Base-by-base conservation (phyloP, 1,140 invertebrate genomes). In the Cyrtorhinus lividipennis region DNA sequence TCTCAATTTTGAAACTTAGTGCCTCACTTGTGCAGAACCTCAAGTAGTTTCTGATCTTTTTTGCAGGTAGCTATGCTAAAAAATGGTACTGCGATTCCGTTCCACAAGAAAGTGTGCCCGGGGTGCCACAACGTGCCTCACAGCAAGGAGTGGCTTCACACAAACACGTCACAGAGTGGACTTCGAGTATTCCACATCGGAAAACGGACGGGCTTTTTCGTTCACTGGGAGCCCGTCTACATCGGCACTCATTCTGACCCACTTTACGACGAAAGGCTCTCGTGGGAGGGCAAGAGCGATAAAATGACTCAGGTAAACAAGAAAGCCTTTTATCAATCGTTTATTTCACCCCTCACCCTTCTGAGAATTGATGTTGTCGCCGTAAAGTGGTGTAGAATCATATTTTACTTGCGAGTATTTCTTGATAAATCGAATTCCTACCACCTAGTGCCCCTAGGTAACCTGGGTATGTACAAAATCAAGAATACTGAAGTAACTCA, bases 171-270 rank as follows among this genome's bases (percentile, higher is more conserved):
- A 26, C 81, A 86, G 72, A 84, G 83, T 0, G 79, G 80, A 65
- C 75, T 94, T 62, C 82, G 84, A 66, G 82, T 93, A 10, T 93
- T 92, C 72, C 85, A 90, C 69, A 82, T 88, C 1, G 89, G 89
- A 2, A 92, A 92, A 69, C 76, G 90, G 23, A 83, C 79, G 1
- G 86, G 88, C 15, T 82, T 81, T 62, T 88, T 83, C 70, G 78
- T 88, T 22, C 87, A 90, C 70, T 94, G 91, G 91, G 90, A 93
- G 73, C 90, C 90, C 1, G 90, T 92, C 66, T 92, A 87, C 67
- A 90, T 92, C 64, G 89, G 88, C 23, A 90, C 88, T 0, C 84
- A 90, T 72, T 76, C 81, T 8, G 91, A 94, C 70, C 91, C 92
- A 0, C 77, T 90, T 60, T 95, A 94, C 70, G 91, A 94, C 67